phyloP scores from a whole-genome alignment of 2,888 invertebrate species.

The Pseudococcus jackbeardsleyi region DNA sequence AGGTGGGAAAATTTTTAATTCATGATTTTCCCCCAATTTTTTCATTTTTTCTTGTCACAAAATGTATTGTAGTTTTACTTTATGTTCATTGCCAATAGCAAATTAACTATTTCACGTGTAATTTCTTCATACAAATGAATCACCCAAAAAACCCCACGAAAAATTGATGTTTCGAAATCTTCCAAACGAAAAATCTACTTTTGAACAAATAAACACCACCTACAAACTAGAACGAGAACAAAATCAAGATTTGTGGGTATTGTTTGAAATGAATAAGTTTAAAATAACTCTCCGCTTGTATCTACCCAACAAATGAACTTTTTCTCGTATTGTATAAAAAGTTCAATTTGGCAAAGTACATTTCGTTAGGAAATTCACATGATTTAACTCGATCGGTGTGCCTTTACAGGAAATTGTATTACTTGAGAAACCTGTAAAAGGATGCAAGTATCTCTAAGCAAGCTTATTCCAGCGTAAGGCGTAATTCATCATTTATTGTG shows the following conservation, averaged over 20 bases:
- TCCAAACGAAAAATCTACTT: no score
- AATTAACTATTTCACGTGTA: no score
- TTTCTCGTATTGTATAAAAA: neutral
- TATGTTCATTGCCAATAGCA: no score
- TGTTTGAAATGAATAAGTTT: neutral
- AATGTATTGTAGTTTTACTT: no score
- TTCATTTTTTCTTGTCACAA: no score
- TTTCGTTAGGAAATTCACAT: conserved; percentile 40
- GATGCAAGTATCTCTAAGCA: conserved; percentile 5
- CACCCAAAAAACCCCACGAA: no score
- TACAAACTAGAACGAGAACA: no score
- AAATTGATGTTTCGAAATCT: no score
- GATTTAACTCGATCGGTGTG: neutral
- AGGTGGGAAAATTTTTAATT: no score
- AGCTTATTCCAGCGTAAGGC: neutral
- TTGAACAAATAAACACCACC: no score
- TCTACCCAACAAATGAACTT: neutral
- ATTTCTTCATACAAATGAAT: no score
- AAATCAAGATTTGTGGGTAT: neutral
- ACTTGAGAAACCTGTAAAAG: conserved; percentile 37
- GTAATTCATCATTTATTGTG: conserved; percentile 51
- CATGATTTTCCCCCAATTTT: no score
- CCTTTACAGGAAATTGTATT: conserved; percentile 49
- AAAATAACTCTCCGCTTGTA: neutral
- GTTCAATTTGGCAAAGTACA: conserved; percentile 54